Percentiles rank a stretch among this genome's conserved stretches.
Evolutionary conservation across 2,888 invertebrate genomes (phyloP).

Genomic region (Torymus aiolomorphi): DNA sequence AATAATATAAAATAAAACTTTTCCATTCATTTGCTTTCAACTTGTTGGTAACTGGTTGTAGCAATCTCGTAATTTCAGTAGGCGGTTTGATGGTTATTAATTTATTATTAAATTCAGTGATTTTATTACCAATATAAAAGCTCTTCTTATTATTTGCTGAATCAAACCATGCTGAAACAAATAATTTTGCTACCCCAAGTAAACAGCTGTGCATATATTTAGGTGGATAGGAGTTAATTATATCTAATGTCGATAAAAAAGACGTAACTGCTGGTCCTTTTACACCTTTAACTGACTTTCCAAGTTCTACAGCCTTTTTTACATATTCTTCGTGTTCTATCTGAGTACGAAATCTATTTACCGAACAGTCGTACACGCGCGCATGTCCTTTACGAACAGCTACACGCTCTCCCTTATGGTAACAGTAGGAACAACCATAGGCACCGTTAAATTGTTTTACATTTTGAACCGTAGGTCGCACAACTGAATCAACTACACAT

Average conservation of each 20-base stretch:
- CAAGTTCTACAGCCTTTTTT: neutral
- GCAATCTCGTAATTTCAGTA: too few relatives aligned
- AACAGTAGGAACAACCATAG: too few relatives aligned
- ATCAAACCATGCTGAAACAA: constrained; percentile 45
- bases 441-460: too few relatives aligned
- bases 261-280: constrained; percentile 44
- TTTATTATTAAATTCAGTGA: constrained; percentile 27
- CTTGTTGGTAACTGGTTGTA: constrained; percentile 44
- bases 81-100: constrained; percentile 40
- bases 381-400: too few relatives aligned
- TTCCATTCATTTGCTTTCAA: constrained; percentile 53
- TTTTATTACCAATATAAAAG: constrained; percentile 38
- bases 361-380: too few relatives aligned
- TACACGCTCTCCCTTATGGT: too few relatives aligned
- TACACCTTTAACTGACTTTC: constrained; percentile 11
- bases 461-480: too few relatives aligned
- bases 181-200: constrained; percentile 52
- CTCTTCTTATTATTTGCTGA: constrained; percentile 13
- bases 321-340: constrained; percentile 2
- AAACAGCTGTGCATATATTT: constrained; percentile 56
- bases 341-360: too few relatives aligned
- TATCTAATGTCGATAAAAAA: constrained; percentile 45
- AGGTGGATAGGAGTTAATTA: constrained; percentile 50
- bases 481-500: too few relatives aligned
- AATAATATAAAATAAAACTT: constrained; percentile 56